Evolutionary conservation across 1,140 invertebrate genomes (phyloP).

Genomic region (Paraescarpia echinospica): DNA sequence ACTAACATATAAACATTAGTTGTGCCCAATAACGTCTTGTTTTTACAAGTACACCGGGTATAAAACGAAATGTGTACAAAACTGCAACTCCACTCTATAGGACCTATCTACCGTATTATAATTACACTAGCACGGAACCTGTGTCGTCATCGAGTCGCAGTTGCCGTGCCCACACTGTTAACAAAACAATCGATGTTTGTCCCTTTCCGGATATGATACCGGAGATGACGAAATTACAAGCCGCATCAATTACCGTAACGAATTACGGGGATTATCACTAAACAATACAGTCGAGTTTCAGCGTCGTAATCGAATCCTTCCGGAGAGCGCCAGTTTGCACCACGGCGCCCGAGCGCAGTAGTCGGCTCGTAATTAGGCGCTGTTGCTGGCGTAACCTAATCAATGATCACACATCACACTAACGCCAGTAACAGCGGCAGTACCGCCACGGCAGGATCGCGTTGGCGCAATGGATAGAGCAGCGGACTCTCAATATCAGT

Average conservation of each 20-base stretch:
- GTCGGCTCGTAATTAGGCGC: not conserved
- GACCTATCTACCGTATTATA: not conserved
- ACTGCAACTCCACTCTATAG: no score
- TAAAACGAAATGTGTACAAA: no score
- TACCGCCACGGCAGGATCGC: not conserved
- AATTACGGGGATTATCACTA: not conserved
- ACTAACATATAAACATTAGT: no score
- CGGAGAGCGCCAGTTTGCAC: not conserved
- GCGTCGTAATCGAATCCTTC: not conserved
- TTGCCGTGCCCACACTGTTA: not conserved
- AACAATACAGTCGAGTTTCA: not conserved
- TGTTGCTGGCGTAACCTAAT: not conserved
- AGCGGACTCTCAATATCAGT: no score
- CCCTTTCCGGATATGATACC: not conserved
- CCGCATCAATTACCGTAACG: not conserved
- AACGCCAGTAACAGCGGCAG: not conserved
- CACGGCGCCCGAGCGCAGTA: not conserved
- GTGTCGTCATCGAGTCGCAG: not conserved
- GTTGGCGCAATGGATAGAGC: no score
- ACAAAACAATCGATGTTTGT: not conserved
- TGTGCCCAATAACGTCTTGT: no score
- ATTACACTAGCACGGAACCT: not conserved
- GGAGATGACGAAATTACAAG: not conserved
- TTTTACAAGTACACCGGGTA: no score
- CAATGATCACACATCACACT: not conserved